Evolutionary conservation across 2,888 invertebrate genomes (phyloP).

Genomic region (Gastrophysa polygoni): DNA sequence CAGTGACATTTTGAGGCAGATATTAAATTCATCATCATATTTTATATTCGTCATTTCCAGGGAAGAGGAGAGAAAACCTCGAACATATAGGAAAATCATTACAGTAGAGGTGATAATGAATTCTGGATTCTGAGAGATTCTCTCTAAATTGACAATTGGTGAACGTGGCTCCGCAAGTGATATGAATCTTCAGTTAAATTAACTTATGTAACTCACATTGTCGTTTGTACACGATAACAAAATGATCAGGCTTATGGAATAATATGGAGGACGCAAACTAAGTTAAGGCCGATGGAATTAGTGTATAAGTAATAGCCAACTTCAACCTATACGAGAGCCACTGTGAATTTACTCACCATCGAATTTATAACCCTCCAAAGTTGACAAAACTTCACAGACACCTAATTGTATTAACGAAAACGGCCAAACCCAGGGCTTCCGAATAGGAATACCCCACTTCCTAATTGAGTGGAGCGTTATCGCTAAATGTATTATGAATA

Average conservation of each 20-base stretch:
- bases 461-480: conserved; percentile 7
- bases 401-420: conserved; percentile 14
- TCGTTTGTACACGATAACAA: background rate
- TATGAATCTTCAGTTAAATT: too few relatives aligned
- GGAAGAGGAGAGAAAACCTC: too few relatives aligned
- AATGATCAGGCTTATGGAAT: background rate
- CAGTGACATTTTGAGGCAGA: too few relatives aligned
- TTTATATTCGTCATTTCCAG: too few relatives aligned
- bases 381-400: background rate
- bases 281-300: background rate
- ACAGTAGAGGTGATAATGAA: too few relatives aligned
- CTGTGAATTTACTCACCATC: background rate
- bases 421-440: background rate
- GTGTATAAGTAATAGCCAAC: background rate
- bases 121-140: too few relatives aligned
- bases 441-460: conserved; percentile 10
- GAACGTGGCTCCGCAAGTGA: too few relatives aligned
- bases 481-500: conserved; percentile 12
- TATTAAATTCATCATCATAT: too few relatives aligned
- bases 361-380: background rate
- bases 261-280: background rate
- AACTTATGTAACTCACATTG: too few relatives aligned
- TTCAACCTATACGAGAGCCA: background rate
- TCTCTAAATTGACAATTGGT: too few relatives aligned
- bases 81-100: too few relatives aligned